A percentile compares a stretch with the other conserved stretches of the same genome.
Conservation (phyloP, 2,797 vertebrate species). For the Lagothrix lagotricha region DNA sequence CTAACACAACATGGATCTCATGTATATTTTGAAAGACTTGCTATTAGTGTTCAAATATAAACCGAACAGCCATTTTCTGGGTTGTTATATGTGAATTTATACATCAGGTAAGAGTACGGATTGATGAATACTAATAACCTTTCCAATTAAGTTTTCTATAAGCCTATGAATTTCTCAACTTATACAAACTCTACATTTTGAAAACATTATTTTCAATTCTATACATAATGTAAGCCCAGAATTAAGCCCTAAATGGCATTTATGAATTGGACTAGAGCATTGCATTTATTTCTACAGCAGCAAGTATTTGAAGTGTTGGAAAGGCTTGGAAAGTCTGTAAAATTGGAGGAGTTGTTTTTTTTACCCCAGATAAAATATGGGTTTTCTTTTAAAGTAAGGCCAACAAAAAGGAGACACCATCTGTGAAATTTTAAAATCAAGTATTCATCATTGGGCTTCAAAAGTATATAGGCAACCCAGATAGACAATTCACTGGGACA, state of each 20-base stretch:
- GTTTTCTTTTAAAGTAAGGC: conserved; percentile 59
- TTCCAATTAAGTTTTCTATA: conserved; percentile 24
- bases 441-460: conserved; percentile 35
- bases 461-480: not conserved
- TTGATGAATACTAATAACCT: not conserved
- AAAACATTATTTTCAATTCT: conserved; percentile 15
- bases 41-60: not conserved
- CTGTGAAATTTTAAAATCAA: conserved; percentile 54
- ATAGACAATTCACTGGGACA: not conserved
- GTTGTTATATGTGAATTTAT: not conserved
- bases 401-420: conserved; percentile 36
- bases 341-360: not conserved
- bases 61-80: not conserved
- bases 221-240: not conserved
- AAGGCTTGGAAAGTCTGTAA: conserved; percentile 29
- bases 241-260: conserved; percentile 21
- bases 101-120: not conserved
- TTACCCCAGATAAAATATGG: conserved; percentile 10
- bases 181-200: not conserved
- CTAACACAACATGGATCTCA: not conserved
- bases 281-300: not conserved
- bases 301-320: conserved; percentile 47
- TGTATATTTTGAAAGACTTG: conserved; percentile 4
- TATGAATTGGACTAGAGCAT: not conserved
- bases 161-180: conserved; percentile 12